phyloP scores from a whole-genome alignment of 2,797 vertebrate genomes.

The Ptychobarbus kaznakovi region DNA sequence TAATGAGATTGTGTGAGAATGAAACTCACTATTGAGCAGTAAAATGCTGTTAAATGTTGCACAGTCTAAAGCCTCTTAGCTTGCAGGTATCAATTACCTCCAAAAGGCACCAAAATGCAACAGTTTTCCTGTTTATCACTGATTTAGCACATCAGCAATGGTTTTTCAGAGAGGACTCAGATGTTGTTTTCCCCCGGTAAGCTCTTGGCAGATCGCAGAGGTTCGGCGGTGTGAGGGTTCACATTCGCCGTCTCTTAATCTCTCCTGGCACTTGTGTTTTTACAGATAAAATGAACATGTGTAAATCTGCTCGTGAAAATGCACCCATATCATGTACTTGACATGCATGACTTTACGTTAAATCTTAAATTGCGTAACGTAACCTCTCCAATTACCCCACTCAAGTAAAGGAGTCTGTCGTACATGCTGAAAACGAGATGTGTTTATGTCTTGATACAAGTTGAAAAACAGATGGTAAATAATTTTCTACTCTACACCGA shows the following conservation, averaged over 20 bases:
- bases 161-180: conserved; percentile 28
- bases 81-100: conserved; percentile 11
- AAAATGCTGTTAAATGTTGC: conserved; percentile 3
- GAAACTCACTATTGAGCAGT: background rate
- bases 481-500: background rate
- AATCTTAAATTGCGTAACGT: conserved; percentile 26
- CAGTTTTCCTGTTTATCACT: conserved; percentile 26
- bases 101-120: background rate
- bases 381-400: background rate
- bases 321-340: conserved; percentile 27
- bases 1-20: background rate
- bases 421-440: conserved; percentile 20
- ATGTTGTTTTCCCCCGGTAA: conserved; percentile 7
- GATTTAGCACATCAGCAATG: conserved; percentile 14
- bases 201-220: conserved; percentile 34
- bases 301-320: conserved; percentile 42
- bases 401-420: background rate
- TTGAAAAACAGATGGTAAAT: conserved; percentile 24
- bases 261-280: conserved; percentile 41
- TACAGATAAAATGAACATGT: conserved; percentile 45
- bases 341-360: conserved; percentile 31
- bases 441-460: conserved; percentile 17
- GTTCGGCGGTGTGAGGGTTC: conserved; percentile 32
- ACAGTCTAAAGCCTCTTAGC: background rate
- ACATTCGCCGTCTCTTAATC: conserved; percentile 38